Evolutionary conservation across 2,888 invertebrate genomes (phyloP), one percentile per base, ranked within the genome.

Genomic region (Boloria euphrosyne): DNA sequence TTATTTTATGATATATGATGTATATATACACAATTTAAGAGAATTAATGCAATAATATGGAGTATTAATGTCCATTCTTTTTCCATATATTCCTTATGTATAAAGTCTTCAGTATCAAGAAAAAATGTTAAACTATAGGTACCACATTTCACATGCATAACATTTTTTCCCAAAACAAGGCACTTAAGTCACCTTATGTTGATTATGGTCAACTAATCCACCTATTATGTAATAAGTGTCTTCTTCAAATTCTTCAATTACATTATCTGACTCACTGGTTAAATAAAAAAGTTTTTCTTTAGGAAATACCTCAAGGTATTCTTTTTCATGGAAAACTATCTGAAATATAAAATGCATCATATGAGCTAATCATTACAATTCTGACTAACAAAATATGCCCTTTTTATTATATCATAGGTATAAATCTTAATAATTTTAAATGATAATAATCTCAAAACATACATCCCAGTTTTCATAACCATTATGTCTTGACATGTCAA

Each of bases 141-240:
- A n/a, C n/a, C n/a, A n/a, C n/a, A n/a, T n/a, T n/a, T n/a, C n/a
- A n/a, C n/a, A 22, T 43, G 2, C 17, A 17, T 43, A 17, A 59
- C 13, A 22, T 22, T 13, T 13, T 38, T 38, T 10, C 31, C 10
- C 31, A 38, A 10, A 38, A 7, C 10, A 38, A 38, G 31, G 31
- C 7, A 49, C 13, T 27, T 18, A 50, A 70, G 71, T 75, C 82
- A 95, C 97, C 93, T 99, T 99, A 75, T 98, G 96, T 75, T 96
- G 94, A 89, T 99, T 99, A 83, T 99, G 99, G 90, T 99, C 99
- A 0, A 99, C 98, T 53, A 99, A 90, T 31, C 99, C 99, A 50
- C 99, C 99, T 83, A 99, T 99, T 59, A 99, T 95, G 80, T 99
- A 99, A 54, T 95, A 94, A 80, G 96, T 96, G 70, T 95, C 93